Conservation (phyloP, 1,140 invertebrate species). For the Argopecten irradians region DNA sequence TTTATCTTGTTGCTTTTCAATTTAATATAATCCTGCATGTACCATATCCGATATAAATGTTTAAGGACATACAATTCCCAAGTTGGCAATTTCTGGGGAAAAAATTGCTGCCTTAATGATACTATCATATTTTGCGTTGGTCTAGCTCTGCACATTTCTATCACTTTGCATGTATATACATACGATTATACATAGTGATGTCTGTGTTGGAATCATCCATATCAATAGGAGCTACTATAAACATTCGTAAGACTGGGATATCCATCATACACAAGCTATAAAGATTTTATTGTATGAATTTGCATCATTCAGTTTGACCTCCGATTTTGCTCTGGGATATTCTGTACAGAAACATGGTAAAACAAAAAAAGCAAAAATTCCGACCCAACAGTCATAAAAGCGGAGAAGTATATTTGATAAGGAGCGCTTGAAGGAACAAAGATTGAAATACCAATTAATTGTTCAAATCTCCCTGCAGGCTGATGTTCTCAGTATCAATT, state of each 20-base stretch:
- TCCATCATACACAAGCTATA: neutral
- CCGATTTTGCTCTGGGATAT: neutral
- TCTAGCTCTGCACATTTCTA: neutral
- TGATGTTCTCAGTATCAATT: slow-evolving; percentile 8
- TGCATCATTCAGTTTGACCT: slow-evolving; percentile 21
- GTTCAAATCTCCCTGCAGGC: slow-evolving; percentile 19
- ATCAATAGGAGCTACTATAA: neutral
- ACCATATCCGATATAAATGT: neutral
- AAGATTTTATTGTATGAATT: slow-evolving; percentile 5
- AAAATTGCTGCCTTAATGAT: neutral
- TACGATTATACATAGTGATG: neutral
- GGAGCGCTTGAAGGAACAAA: neutral
- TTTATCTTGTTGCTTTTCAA: neutral
- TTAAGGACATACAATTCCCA: neutral
- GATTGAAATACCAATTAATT: slow-evolving; percentile 3
- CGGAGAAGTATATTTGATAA: slow-evolving; percentile 8
- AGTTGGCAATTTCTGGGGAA: neutral
- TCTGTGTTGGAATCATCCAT: neutral
- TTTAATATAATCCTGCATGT: slow-evolving; percentile 18
- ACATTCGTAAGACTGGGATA: neutral
- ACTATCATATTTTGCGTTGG: neutral
- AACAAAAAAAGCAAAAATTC: neutral
- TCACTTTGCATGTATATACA: slow-evolving; percentile 8
- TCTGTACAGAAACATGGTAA: neutral
- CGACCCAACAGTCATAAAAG: slow-evolving; percentile 7